Evolutionary conservation across 2,797 vertebrate genomes (phyloP).

Genomic region (Schizopygopsis pylzovi): DNA sequence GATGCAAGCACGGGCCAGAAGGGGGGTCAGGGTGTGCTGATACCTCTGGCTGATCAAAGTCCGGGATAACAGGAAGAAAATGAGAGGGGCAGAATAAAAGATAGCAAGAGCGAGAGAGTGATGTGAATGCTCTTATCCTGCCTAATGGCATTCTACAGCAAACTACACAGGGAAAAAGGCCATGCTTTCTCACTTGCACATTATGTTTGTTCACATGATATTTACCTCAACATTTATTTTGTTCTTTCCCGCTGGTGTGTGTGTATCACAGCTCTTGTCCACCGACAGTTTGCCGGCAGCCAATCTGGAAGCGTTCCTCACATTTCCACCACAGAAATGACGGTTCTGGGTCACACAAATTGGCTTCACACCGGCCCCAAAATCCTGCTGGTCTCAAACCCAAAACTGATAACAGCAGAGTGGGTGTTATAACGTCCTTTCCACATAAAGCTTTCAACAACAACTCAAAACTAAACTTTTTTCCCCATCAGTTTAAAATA

Average conservation of each 20-base stretch:
- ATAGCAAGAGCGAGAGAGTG: background rate
- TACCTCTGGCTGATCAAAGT: conserved; percentile 59
- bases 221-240: conserved; percentile 5
- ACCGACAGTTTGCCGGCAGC: background rate
- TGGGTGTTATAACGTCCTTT: background rate
- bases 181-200: background rate
- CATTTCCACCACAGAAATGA: background rate
- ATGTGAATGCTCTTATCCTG: conserved; percentile 18
- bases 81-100: conserved; percentile 32
- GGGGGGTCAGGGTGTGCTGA: conserved; percentile 43
- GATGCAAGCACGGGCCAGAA: conserved; percentile 8
- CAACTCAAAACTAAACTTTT: background rate
- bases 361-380: background rate
- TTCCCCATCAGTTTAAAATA: background rate
- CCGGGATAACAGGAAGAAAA: conserved; percentile 48
- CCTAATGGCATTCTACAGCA: conserved; percentile 13
- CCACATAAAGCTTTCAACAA: no score
- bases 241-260: conserved; percentile 13
- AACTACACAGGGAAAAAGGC: background rate
- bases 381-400: conserved; percentile 14
- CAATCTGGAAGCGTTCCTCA: conserved; percentile 14
- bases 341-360: background rate
- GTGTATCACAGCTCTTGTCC: background rate
- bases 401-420: background rate
- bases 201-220: background rate